phyloP scores from a whole-genome alignment of 2,113 vertebrate genomes.

The Bubo bubo region DNA sequence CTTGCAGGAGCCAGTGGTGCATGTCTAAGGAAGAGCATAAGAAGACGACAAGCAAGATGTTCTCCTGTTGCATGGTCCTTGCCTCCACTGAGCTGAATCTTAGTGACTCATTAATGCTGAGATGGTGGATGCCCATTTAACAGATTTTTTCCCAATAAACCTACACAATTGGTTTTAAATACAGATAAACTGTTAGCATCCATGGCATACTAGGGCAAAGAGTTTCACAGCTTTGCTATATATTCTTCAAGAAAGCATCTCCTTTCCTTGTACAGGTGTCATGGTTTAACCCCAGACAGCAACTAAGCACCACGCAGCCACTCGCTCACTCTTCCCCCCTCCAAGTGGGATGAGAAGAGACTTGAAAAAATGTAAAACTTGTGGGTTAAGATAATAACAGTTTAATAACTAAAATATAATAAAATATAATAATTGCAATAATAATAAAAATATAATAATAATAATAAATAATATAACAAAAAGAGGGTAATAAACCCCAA shows the following conservation, averaged over 20 bases:
- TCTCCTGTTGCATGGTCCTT: rapidly evolving
- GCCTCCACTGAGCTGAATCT: not conserved
- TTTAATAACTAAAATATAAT: no score
- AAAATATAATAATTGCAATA: no score
- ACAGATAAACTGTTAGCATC: not conserved
- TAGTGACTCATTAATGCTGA: not conserved
- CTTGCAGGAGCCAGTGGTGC: not conserved
- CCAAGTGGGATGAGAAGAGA: no score
- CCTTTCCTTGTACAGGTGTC: not conserved
- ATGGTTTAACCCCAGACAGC: no score
- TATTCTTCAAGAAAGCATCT: not conserved
- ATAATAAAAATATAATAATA: no score
- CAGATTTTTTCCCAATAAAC: not conserved
- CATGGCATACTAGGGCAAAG: not conserved
- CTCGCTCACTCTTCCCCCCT: no score
- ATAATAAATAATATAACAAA: no score
- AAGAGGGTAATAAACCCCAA: no score
- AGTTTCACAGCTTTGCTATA: not conserved
- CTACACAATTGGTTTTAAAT: not conserved
- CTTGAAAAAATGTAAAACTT: no score
- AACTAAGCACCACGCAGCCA: no score
- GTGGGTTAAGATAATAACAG: no score
- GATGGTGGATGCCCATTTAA: rapidly evolving
- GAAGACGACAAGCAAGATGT: rapidly evolving
- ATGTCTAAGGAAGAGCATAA: not conserved